Conservation (phyloP, 2,113 vertebrate genomes). For the Pseudorasbora parva region DNA sequence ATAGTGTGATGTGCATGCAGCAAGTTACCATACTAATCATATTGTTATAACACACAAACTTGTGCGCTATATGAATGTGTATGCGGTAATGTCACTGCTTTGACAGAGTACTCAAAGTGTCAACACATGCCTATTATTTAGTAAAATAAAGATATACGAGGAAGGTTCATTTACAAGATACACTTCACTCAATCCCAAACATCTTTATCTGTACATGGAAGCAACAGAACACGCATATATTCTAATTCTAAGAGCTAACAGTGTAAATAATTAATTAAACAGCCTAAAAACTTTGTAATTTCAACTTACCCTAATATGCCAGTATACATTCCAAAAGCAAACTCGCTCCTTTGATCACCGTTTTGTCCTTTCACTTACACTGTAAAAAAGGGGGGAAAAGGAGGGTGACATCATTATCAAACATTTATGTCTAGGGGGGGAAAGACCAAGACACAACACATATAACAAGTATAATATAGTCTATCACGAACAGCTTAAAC, state of each 20-base stretch:
- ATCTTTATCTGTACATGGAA: not conserved
- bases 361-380: not conserved
- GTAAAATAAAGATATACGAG: not conserved
- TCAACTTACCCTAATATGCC: constrained; percentile 13
- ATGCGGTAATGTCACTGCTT: not conserved
- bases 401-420: not conserved
- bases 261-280: not conserved
- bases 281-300: not conserved
- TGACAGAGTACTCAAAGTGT: not conserved
- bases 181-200: not conserved
- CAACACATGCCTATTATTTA: not conserved
- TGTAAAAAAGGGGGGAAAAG: not conserved
- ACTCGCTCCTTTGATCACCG: not conserved
- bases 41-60: not conserved
- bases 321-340: constrained; percentile 10
- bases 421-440: not conserved
- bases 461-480: not conserved
- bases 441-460: not conserved
- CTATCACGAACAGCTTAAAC: not conserved
- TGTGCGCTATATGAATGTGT: not conserved
- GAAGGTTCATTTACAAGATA: not conserved
- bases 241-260: not conserved
- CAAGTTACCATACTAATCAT: not conserved
- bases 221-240: not conserved
- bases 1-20: not conserved